Base-by-base conservation (phyloP, 53 echinoderm and acorn worm species). In the Crossaster papposus region DNA sequence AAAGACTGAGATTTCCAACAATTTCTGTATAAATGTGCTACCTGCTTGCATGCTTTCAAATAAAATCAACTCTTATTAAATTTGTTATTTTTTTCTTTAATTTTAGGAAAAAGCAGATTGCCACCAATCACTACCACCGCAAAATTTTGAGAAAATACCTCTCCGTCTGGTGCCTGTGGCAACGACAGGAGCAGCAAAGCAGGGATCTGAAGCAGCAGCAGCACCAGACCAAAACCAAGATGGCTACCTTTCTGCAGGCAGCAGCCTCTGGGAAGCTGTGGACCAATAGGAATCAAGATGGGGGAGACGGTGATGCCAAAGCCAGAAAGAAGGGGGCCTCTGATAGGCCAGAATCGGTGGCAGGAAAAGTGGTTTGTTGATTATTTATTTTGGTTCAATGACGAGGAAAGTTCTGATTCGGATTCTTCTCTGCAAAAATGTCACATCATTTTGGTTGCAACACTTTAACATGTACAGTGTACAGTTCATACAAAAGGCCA, bases 261-360 rank as follows among this genome's bases (percentile, higher is more conserved):
- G 98, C 97, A 73, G 98, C 98, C n/a, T 94, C 94, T 32, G 98
- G 98, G 14, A 96, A 93, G 74, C 89, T 98, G 29, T 98, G 96
- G 98, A 96, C 94, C 80, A 90, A 96, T 81, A 89, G 89, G 64
- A 88, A 84, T 55, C 89, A 93, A 79, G 90, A 88, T 38, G 82
- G 86, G 51, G 68, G 44, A 76, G 70, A 70, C 2, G 36, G n/a
- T 63, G 70, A 72, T 72, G 51, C 51, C 70, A 53, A 79, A 13
- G 78, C 36, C 23, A 64, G 51, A 31, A 36, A 79, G 53, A 81
- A 88, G 81, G 70, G 72, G 58, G 44, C 58, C 23, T 81, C 88
- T 81, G 58, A 81, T 83, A 91, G 91, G 88, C 87, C 95, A 7
- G 88, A 91, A 35, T 95, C 93, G 22, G 88, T 81, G 10, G 91